Evolutionary conservation across 2,113 vertebrate species (phyloP), one percentile per base, ranked within the genome.

Genomic region (Ceratotherium simum): DNA sequence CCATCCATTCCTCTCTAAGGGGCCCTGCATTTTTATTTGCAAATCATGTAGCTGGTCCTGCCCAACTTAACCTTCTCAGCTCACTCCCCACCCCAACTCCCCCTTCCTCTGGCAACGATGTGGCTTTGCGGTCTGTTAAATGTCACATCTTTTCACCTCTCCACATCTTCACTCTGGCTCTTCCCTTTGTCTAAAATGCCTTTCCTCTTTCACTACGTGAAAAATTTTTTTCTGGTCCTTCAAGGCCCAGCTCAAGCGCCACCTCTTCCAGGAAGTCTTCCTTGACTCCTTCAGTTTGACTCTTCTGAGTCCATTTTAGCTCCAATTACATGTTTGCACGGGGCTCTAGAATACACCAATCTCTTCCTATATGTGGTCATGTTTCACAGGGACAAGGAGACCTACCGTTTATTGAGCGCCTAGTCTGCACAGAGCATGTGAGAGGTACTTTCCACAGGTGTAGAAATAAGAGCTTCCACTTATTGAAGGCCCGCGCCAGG

Each of bases 1-100:
- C 1, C 90, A 7, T 33, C 65, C 17, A 25, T 3, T 12, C 65
- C 39, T 16, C 56, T 86, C 46, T 21, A 60, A 85, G 58, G 29
- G 27, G 27, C n/a, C 70, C n/a, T 36, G 65, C 12, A 14, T 88
- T 91, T 94, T 65, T 39, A 69, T 62, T 73, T 48, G 48, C 67
- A 80, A 56, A 75, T 20, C 58, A 14, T 1, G 0, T 25, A 48
- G 72, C 72, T 7, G 5, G 5, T 54, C 42, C 76, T 29, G 75
- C 29, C 33, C 18, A 3, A 3, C 12, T 20, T 76, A 54, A n/a
- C 29, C 29, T 78, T 67, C 58, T 67, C 20, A 0, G 29, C n/a
- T 81, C 5, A 2, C 64, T 27, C 31, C 20, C 17, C 31, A 1
- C 18, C 14, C 23, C 5, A 0, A 23, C 0, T 8, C 1, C 33